These are phyloP conservation scores for Onthophagus taurus DNA, from an alignment of 1,140 invertebrate species.

Conservation along the genomic window DNA sequence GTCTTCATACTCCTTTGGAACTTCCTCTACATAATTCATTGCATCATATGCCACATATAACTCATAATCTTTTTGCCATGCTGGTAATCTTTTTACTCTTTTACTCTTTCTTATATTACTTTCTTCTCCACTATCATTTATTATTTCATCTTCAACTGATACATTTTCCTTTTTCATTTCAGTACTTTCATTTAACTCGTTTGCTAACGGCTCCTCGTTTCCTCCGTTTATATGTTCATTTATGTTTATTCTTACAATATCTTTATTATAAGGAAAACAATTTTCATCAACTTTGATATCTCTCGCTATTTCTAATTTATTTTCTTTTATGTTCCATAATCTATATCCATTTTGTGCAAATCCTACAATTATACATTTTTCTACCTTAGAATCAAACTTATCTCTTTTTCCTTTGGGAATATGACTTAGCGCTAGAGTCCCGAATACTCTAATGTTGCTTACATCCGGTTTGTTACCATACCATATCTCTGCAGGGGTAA, in stretches of 20 bases:
- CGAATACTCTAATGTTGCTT: slow-evolving; percentile 27
- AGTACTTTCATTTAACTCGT: slow-evolving; percentile 12
- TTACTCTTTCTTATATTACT: slow-evolving; percentile 8
- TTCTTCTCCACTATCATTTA: slow-evolving; percentile 5
- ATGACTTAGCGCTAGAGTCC: slow-evolving; percentile 17
- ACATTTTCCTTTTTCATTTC: slow-evolving; percentile 6
- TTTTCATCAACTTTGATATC: slow-evolving; percentile 19
- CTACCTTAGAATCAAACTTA: slow-evolving; percentile 17
- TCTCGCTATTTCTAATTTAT: slow-evolving; percentile 22
- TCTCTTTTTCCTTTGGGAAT: slow-evolving; percentile 14
- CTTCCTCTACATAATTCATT: slow-evolving; percentile 12
- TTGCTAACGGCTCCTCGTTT: no score
- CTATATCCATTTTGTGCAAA: slow-evolving; percentile 27
- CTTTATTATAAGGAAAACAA: neutral
- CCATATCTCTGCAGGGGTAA: slow-evolving; percentile 16
- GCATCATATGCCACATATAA: slow-evolving; percentile 18
- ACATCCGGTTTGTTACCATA: slow-evolving; percentile 25
- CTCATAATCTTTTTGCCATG: slow-evolving; percentile 14
- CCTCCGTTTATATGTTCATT: slow-evolving; percentile 3
- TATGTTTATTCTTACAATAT: neutral
- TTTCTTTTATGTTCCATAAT: slow-evolving; percentile 21
- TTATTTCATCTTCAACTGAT: slow-evolving; percentile 2
- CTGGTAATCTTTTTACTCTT: slow-evolving; percentile 13
- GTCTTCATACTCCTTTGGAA: slow-evolving; percentile 24
- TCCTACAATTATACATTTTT: slow-evolving; percentile 20